Conservation (phyloP, 2,888 invertebrate species). For the Drosophila histrio region DNA sequence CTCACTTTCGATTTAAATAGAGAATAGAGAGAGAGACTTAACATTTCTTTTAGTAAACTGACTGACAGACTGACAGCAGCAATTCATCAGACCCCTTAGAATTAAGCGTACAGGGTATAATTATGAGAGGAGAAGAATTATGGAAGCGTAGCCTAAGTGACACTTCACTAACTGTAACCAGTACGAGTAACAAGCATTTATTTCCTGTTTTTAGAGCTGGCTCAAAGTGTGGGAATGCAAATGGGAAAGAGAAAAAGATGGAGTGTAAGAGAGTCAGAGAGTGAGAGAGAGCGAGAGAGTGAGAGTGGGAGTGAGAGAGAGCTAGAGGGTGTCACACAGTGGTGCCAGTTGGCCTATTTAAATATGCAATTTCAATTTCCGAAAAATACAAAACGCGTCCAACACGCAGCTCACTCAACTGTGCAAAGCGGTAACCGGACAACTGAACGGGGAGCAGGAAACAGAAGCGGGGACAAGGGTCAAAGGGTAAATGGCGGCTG, state of each 20-base stretch:
- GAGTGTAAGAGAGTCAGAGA: neutral
- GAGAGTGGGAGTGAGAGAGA: neutral
- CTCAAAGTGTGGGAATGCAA: neutral
- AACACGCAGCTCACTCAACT: conserved; percentile 55
- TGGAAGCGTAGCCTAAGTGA: conserved; percentile 7
- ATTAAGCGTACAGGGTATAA: neutral
- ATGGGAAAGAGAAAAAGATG: neutral
- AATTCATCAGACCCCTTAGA: neutral
- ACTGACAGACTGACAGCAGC: no score
- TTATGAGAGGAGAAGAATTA: conserved; percentile 23
- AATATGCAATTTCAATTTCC: conserved; percentile 82
- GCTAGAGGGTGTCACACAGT: conserved; percentile 8
- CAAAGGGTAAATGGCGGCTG: neutral
- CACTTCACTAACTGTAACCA: conserved; percentile 25
- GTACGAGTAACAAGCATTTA: conserved; percentile 21
- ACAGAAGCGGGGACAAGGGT: neutral
- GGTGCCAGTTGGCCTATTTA: conserved; percentile 55
- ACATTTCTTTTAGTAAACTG: no score
- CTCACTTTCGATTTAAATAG: no score
- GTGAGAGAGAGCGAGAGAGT: neutral
- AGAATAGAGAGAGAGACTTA: no score
- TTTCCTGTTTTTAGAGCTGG: conserved; percentile 23
- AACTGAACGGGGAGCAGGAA: neutral
- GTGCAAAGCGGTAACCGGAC: conserved; percentile 3
- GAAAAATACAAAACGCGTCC: conserved; percentile 65